A percentile compares a stretch with the other conserved stretches of the same genome.
Evolutionary conservation across 2,113 vertebrate genomes (phyloP).

Genomic region (Electrona antarctica): DNA sequence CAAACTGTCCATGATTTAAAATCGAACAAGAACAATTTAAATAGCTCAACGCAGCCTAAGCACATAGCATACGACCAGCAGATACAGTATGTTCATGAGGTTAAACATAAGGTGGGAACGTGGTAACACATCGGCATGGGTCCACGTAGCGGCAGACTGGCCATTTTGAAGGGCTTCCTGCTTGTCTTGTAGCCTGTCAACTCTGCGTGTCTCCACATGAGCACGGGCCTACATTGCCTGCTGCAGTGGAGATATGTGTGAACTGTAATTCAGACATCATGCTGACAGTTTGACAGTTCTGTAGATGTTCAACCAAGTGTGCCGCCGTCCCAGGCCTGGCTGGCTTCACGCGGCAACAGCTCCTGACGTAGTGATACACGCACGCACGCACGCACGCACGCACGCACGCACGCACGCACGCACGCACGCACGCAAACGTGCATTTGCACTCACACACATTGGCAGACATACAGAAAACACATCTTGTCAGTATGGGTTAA

Average conservation of each 20-base stretch:
- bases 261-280: slow-evolving; percentile 69
- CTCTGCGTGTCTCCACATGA: neutral
- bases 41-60: no score
- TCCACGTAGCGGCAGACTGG: no score
- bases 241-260: slow-evolving; percentile 46
- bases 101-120: no score
- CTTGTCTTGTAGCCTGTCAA: no score
- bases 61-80: no score
- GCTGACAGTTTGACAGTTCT: slow-evolving; percentile 59
- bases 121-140: no score
- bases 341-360: slow-evolving; percentile 44
- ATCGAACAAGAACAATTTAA: no score
- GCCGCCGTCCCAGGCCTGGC: slow-evolving; percentile 64
- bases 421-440: neutral
- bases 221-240: slow-evolving; percentile 43
- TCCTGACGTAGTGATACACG: slow-evolving; percentile 18
- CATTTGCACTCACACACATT: neutral
- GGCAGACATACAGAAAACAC: slow-evolving; percentile 12
- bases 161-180: no score
- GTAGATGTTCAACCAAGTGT: slow-evolving; percentile 62
- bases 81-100: no score
- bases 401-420: neutral
- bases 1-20: no score
- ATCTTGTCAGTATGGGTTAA: slow-evolving; percentile 50
- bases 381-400: neutral